Evolutionary conservation across 2,888 invertebrate genomes (phyloP), one percentile per base, ranked within the genome.

Genomic region (Microchrysa polita): DNA sequence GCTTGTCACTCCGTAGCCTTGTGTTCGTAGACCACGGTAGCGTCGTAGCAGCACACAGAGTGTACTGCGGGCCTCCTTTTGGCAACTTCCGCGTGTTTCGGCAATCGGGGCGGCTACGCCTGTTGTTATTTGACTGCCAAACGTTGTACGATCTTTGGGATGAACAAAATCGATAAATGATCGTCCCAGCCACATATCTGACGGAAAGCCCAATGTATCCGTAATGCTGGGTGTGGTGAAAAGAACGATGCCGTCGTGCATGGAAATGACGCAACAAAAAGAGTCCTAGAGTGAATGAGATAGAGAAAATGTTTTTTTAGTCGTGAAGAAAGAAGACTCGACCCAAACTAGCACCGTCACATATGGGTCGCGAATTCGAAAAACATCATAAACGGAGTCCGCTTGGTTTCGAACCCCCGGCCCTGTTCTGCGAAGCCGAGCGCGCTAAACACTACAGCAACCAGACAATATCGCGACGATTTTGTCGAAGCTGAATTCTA

Each of bases 151-250:
- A 79, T 89, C 92, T 83, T 90, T 92, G 1, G 92, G 91, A 83
- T 95, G 94, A 0, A 96, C 88, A 80, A 95, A 95, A 80, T 96
- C 94, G 73, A 94, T 93, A 80, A 96, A 94, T 0, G 93, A 93
- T 69, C 93, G 87, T 2, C 94, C 95, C 42, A 92, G 84, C 94
- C 94, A 95, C 90, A 93, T 92, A 76, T 94, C 92, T 77, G 90
- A 90, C 0, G 93, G 92, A 80, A 91, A 95, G 1, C 93, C 95
- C 67, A 95, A 86, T 1, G 90, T 87, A 1, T 88, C 83, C 0
- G 90, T 90, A 67, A 94, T 85, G 61, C 89, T 89, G 0, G 91
- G 85, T 0, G 94, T 92, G 10, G 92, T 91, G 79, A 91, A 92
- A 79, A 94, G 86, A 0, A 95, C 91, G 0, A 93, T 88, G 0